These are phyloP conservation scores for Euphysa ruthae DNA, from an alignment of 30 jellyfish, hydroid and myxozoan species.

Conservation along the genomic window DNA sequence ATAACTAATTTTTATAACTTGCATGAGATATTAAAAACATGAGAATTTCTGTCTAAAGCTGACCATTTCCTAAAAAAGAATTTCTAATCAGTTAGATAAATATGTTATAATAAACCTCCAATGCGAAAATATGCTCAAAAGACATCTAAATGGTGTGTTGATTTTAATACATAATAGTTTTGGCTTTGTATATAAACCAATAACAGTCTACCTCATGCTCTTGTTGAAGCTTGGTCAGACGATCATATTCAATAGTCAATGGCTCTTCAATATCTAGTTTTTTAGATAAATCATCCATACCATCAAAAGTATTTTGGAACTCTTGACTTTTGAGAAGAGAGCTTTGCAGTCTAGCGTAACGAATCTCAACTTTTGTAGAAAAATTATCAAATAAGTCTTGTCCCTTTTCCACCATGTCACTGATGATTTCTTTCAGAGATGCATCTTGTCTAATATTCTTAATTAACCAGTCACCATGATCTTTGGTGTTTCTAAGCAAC, in stretches of 20 bases:
- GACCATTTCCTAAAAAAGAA: too few relatives aligned
- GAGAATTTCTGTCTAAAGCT: too few relatives aligned
- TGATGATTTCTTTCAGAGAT: slow-evolving; percentile 36
- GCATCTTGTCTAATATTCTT: slow-evolving; percentile 43
- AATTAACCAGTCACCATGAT: slow-evolving; percentile 59
- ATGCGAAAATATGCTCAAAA: too few relatives aligned
- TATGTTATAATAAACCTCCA: too few relatives aligned
- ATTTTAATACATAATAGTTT: too few relatives aligned
- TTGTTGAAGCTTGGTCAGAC: slow-evolving; percentile 37
- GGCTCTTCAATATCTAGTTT: slow-evolving; percentile 53
- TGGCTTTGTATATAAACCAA: too few relatives aligned
- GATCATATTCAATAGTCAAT: slow-evolving; percentile 55
- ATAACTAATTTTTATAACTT: too few relatives aligned
- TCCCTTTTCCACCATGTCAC: slow-evolving; percentile 46
- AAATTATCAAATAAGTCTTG: slow-evolving; percentile 37
- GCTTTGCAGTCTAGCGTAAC: slow-evolving; percentile 55
- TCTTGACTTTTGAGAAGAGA: slow-evolving; percentile 70
- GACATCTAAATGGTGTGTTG: too few relatives aligned
- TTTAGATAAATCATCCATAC: slow-evolving; percentile 20
- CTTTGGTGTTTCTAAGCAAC: slow-evolving; percentile 44
- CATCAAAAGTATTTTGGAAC: slow-evolving; percentile 55
- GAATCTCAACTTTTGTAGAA: slow-evolving; percentile 55
- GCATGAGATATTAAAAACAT: too few relatives aligned
- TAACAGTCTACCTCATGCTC: slow-evolving; percentile 66
- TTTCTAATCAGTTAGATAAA: too few relatives aligned